Evolutionary conservation across 2,797 vertebrate species (phyloP).

Genomic region (Eidolon dupreanum): DNA sequence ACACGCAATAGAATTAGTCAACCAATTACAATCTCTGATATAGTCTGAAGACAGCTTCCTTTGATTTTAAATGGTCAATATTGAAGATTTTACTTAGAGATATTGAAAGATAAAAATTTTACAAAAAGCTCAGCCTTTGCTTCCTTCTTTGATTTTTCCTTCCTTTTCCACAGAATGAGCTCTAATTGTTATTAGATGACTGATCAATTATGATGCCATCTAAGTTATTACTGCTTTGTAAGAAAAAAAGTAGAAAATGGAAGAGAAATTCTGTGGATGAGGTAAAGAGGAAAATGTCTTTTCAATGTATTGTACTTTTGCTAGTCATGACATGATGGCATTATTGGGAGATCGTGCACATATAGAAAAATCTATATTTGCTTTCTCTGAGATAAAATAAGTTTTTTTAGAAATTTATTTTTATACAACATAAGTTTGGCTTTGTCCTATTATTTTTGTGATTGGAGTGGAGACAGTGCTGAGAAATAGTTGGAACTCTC

Average conservation of each 20-base stretch:
- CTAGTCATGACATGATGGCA: not conserved
- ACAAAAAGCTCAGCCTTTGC: not conserved
- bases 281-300: not conserved
- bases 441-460: not conserved
- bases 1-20: not conserved
- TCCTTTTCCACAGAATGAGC: not conserved
- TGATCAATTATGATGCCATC: not conserved
- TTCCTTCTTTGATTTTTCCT: conserved; percentile 5
- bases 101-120: not conserved
- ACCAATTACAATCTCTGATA: not conserved
- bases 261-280: not conserved
- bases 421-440: not conserved
- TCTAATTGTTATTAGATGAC: not conserved
- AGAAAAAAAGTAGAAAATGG: conserved; percentile 16
- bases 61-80: not conserved
- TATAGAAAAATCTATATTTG: not conserved
- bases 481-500: not conserved
- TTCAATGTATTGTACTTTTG: not conserved
- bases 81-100: conserved; percentile 25
- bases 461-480: not conserved
- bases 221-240: not conserved
- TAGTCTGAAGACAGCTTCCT: not conserved
- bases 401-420: not conserved
- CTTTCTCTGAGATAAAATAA: not conserved
- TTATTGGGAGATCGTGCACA: not conserved